These are phyloP conservation scores for Acronicta aceris DNA, from an alignment of 2,888 invertebrate genomes.

Conservation along the genomic window DNA sequence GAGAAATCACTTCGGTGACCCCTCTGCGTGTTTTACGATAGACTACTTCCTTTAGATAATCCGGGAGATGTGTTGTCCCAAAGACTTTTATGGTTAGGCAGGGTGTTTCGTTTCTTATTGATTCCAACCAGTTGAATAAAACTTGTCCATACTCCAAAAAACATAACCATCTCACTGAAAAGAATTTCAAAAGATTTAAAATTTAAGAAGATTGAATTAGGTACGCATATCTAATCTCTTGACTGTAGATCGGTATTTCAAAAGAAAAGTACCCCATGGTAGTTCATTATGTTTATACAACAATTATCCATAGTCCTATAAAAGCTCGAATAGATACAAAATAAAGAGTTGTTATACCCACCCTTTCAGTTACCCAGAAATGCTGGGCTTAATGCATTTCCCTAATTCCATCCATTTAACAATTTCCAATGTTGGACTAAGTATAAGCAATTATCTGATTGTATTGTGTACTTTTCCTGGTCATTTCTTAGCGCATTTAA, in stretches of 20 bases:
- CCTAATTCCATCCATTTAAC: conserved; percentile 6
- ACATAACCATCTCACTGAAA: too few relatives aligned
- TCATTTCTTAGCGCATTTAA: too few relatives aligned
- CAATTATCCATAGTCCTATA: conserved; percentile 7
- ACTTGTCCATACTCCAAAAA: too few relatives aligned
- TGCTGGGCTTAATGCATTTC: too few relatives aligned
- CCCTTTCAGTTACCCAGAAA: too few relatives aligned
- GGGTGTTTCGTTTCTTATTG: conserved; percentile 34
- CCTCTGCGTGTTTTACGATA: conserved; percentile 49
- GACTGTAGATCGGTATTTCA: conserved; percentile 52
- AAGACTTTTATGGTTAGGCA: conserved; percentile 5
- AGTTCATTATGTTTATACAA: conserved; percentile 44
- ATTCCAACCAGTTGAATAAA: too few relatives aligned
- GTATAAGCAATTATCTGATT: conserved; percentile 27
- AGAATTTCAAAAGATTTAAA: too few relatives aligned
- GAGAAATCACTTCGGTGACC: conserved; percentile 64
- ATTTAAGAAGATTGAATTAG: conserved; percentile 49
- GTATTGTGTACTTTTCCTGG: conserved; percentile 11
- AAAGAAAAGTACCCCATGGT: conserved; percentile 64
- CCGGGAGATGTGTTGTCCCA: conserved; percentile 15
- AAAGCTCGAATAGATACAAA: too few relatives aligned
- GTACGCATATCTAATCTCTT: conserved; percentile 60
- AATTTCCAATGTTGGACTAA: conserved; percentile 14
- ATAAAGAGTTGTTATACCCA: too few relatives aligned
- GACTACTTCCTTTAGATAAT: conserved; percentile 58